Evolutionary conservation across 1,140 invertebrate species (phyloP).

Genomic region (Meloidogyne hapla): DNA sequence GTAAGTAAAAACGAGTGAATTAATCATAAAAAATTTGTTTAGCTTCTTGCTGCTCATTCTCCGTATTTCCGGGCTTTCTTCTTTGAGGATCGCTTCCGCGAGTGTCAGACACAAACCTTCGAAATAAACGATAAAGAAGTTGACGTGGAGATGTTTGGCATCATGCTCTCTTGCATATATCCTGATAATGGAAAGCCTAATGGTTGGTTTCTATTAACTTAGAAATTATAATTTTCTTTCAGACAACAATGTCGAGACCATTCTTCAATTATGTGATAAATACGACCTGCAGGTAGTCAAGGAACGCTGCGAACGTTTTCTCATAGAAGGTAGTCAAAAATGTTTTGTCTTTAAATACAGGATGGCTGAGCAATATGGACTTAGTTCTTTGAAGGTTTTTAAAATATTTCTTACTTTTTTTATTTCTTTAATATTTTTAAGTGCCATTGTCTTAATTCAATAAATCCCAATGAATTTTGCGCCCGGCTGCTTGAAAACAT

Average conservation of each 20-base stretch:
- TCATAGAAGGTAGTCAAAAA: conserved; percentile 16
- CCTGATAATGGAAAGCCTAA: conserved; percentile 20
- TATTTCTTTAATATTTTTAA: neutral
- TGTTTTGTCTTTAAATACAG: conserved; percentile 25
- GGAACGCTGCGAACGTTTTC: conserved; percentile 24
- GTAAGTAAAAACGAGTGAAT: conserved; percentile 1
- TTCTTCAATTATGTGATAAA: conserved; percentile 25
- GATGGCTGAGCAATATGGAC: conserved; percentile 26
- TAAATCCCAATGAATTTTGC: conserved; percentile 22
- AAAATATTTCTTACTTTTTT: neutral
- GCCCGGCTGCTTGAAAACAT: conserved; percentile 18
- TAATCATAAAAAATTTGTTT: neutral
- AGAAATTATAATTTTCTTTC: neutral
- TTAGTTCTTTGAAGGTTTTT: conserved; percentile 23
- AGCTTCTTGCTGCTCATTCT: conserved; percentile 28
- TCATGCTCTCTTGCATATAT: conserved; percentile 21
- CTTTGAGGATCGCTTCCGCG: conserved; percentile 23
- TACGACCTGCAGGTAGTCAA: conserved; percentile 24
- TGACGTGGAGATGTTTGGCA: conserved; percentile 21
- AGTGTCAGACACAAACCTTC: conserved; percentile 25
- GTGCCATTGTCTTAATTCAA: conserved; percentile 9
- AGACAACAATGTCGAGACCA: conserved; percentile 15
- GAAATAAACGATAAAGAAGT: conserved; percentile 23
- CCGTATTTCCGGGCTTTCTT: conserved; percentile 28
- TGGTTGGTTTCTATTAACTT: neutral